Conservation (phyloP, 2,113 vertebrate genomes). For the Halichoeres trimaculatus region DNA sequence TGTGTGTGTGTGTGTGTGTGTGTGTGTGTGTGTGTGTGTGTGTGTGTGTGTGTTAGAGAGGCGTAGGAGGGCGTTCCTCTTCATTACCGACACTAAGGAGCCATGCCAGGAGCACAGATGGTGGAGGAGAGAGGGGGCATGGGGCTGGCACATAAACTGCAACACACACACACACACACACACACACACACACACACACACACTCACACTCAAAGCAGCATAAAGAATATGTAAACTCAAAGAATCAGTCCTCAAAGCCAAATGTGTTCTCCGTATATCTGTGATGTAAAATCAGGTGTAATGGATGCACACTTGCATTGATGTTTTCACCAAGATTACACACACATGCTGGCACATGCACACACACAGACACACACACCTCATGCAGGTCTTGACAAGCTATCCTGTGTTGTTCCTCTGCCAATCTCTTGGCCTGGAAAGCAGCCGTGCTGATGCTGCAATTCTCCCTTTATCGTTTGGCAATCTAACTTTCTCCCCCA, state of each 20-base stretch:
- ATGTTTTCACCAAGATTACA: not conserved
- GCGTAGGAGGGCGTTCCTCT: constrained; percentile 50
- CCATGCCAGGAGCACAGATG: constrained; percentile 76
- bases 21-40: not conserved
- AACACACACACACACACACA: constrained; percentile 36
- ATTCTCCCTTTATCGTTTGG: constrained; percentile 20
- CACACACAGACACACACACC: not conserved
- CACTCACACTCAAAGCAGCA: constrained; percentile 1
- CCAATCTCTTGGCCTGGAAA: constrained; percentile 24
- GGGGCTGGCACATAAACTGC: constrained; percentile 52
- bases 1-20: not conserved
- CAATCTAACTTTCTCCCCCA: not conserved
- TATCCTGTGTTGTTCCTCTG: not conserved
- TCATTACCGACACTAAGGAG: constrained; percentile 64
- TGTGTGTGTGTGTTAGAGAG: not conserved
- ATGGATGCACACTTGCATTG: not conserved
- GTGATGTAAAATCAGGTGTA: constrained; percentile 13
- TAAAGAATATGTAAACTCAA: constrained; percentile 21
- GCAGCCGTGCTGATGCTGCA: constrained; percentile 51
- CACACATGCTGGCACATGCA: not conserved
- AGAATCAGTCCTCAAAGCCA: constrained; percentile 22
- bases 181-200: constrained; percentile 32
- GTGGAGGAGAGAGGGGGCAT: constrained; percentile 54
- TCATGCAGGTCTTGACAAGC: not conserved
- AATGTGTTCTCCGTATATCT: constrained; percentile 18